Conservation (phyloP, 2,797 vertebrate species). For the Enteromius afrohamiltoni region DNA sequence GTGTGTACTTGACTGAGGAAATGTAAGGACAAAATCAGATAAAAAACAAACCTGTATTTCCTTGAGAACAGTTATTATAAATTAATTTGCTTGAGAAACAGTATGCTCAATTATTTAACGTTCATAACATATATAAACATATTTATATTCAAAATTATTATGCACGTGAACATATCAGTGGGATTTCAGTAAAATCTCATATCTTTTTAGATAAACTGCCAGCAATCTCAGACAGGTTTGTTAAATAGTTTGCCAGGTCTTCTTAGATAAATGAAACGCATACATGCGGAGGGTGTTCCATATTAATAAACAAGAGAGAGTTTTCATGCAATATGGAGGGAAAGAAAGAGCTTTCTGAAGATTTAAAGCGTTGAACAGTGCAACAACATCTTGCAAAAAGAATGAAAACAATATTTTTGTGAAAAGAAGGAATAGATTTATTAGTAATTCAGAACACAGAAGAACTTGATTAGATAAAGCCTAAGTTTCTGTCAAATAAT, state of each 20-base stretch:
- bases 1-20: background rate
- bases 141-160: no score
- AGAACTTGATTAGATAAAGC: no score
- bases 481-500: no score
- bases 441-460: no score
- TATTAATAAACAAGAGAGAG: background rate
- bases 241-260: background rate
- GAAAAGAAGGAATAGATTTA: no score
- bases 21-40: background rate
- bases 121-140: no score
- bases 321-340: background rate
- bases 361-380: background rate
- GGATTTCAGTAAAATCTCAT: background rate
- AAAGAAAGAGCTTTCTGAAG: background rate
- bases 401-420: no score
- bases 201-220: background rate
- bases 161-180: background rate
- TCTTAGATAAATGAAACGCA: background rate
- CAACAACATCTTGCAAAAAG: background rate
- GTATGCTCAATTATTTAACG: no score
- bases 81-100: background rate
- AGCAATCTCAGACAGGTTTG: background rate
- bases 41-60: background rate
- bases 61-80: background rate
- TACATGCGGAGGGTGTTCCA: background rate